Evolutionary conservation across 2,888 invertebrate species (phyloP).

Genomic region (Emesis furor): DNA sequence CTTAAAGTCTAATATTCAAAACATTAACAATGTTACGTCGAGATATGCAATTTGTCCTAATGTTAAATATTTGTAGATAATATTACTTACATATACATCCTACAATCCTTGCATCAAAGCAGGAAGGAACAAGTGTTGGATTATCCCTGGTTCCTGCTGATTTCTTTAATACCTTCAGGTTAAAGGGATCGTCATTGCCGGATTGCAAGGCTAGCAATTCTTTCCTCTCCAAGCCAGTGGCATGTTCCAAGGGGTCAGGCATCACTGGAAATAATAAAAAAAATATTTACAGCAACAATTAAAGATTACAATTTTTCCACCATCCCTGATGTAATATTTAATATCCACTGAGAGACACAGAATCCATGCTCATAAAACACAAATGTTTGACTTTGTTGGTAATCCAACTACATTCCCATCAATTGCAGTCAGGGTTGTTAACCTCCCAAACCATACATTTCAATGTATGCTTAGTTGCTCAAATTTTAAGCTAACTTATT

Average conservation of each 20-base stretch:
- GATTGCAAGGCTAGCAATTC: constrained; percentile 97
- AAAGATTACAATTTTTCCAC: no score
- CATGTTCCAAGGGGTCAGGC: constrained; percentile 98
- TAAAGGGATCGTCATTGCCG: constrained; percentile 97
- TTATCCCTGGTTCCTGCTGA: constrained; percentile 96
- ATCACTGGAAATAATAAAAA: constrained; percentile 91
- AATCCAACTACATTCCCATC: no score
- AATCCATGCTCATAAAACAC: no score
- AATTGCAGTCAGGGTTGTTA: no score
- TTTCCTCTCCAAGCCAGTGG: constrained; percentile 98
- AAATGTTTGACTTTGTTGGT: no score
- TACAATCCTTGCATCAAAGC: constrained; percentile 97
- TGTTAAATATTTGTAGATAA: not conserved
- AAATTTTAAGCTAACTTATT: no score
- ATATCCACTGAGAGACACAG: no score
- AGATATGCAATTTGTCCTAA: not conserved
- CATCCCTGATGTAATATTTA: no score
- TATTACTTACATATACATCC: constrained; percentile 97
- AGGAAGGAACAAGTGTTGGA: constrained; percentile 98
- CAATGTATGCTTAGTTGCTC: no score
- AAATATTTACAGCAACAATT: not conserved
- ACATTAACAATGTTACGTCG: no score
- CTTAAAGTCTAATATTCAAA: no score
- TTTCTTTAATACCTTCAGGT: constrained; percentile 96
- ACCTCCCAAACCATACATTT: no score